Conservation (phyloP, 2,797 vertebrate genomes). For the Glossophaga mutica region DNA sequence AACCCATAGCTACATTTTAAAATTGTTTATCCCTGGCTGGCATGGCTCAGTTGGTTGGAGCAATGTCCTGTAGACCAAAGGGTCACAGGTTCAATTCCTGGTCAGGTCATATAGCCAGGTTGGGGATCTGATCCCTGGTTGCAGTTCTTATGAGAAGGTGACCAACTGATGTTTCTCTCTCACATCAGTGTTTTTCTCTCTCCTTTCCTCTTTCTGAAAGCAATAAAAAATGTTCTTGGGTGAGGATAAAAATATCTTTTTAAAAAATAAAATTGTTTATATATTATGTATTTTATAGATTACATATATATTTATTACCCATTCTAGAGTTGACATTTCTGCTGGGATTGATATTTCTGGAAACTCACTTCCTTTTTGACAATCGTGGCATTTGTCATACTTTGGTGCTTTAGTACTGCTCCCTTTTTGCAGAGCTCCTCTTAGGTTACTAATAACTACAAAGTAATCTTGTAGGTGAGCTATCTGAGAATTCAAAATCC, state of each 20-base stretch:
- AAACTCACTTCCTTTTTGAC: slow-evolving; percentile 3
- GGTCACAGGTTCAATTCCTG: neutral
- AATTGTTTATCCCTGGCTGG: neutral
- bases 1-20: neutral
- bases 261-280: neutral
- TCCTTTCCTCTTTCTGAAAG: neutral
- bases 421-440: neutral
- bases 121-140: neutral
- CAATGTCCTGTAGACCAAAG: neutral
- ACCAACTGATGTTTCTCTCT: neutral
- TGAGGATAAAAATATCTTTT: neutral
- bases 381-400: neutral
- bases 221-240: neutral
- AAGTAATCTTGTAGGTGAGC: neutral
- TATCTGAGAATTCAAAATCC: neutral
- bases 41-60: neutral
- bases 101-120: neutral
- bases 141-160: neutral
- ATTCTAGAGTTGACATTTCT: neutral
- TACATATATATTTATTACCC: neutral
- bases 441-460: neutral
- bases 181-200: neutral
- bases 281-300: neutral
- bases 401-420: neutral
- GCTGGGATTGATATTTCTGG: neutral